These are phyloP conservation scores for Steinernema khuongi DNA, from an alignment of 1,140 invertebrate species.

Conservation along the genomic window DNA sequence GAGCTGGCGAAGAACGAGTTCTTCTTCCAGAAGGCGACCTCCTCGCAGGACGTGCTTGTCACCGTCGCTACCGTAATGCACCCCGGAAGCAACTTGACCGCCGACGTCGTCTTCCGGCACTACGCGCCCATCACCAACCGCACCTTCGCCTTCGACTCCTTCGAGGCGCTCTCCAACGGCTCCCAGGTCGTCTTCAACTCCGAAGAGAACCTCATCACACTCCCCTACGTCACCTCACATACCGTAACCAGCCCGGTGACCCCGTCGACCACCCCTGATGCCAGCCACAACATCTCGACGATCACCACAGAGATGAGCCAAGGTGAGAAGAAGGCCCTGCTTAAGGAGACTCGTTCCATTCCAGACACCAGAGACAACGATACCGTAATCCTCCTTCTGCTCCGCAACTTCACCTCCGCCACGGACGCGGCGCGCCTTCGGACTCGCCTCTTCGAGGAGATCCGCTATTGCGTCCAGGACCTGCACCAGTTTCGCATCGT, in stretches of 20 bases:
- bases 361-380: background rate
- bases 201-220: background rate
- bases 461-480: background rate
- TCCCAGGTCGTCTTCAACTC: background rate
- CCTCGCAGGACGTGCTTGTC: background rate
- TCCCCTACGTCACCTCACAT: background rate
- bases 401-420: background rate
- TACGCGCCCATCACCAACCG: background rate
- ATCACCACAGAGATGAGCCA: background rate
- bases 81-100: background rate
- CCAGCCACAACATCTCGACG: background rate
- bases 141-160: background rate
- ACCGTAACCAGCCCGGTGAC: background rate
- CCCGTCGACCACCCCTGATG: background rate
- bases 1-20: background rate
- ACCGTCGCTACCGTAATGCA: background rate
- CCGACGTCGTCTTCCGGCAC: background rate
- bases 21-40: background rate
- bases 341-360: background rate
- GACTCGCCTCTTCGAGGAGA: background rate
- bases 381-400: background rate
- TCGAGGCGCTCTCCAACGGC: background rate
- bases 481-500: background rate
- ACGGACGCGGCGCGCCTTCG: background rate
- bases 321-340: background rate